Base-by-base conservation (phyloP, 2,113 vertebrate species). In the Ictalurus punctatus region DNA sequence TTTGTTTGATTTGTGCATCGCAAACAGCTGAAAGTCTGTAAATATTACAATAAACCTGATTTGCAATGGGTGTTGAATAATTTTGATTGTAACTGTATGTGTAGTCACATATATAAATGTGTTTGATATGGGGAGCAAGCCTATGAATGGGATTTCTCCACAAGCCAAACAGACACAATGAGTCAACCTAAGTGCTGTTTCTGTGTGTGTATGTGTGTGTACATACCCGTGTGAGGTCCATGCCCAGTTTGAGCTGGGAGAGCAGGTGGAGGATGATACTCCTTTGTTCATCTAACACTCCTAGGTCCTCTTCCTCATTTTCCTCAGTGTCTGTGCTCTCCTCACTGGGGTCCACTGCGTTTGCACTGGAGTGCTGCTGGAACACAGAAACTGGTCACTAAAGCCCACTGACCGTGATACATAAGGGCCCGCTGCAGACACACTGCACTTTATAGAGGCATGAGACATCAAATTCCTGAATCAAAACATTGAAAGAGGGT, bases 191-290 rank as follows among this genome's bases (percentile, higher is more conserved):
- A 44, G 3, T 4, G 23, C 1, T 79, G 73, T 9, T 25, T 78
- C 34, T 83, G 87, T 88, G 34, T 44, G 44, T 58, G 63, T 48
- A 27, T 85, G 82, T 59, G 79, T 80, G 79, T 90, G 63, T 61
- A 25, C 58, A 6, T 93, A 98, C 97, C 95, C 96, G 96, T 88
- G 97, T 98, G 91, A 98, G 93, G 92, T 98, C 97, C 97, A 98
- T 98, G 90, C 97, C 97, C 63, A 98, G 96, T 88, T 97, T 98
- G 88, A 98, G 96, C 89, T 98, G 97, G 19, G 97, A 98, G 85
- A 98, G 97, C 87, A 98, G 96, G 92, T 98, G 97, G 0, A 98
- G 96, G 92, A 98, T 97, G 85, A 98, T 85, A 76, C 96, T 98
- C 0, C 96, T 96, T 69, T 98, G 97, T 67, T 98, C 97, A 86